These are phyloP conservation scores for Diadegma fenestrale DNA, from an alignment of 2,888 invertebrate genomes.

Conservation along the genomic window DNA sequence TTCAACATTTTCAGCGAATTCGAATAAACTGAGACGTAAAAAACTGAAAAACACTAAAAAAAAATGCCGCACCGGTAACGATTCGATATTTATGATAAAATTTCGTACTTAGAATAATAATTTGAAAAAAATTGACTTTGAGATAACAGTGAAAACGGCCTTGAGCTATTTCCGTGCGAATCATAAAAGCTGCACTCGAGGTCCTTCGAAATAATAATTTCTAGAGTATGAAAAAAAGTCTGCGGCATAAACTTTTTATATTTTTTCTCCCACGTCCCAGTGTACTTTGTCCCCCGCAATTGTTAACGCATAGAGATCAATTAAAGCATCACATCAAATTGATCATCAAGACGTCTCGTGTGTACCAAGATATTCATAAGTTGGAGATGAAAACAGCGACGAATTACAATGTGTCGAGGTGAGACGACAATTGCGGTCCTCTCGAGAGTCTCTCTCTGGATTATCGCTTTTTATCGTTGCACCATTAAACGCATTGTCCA, in stretches of 20 bases:
- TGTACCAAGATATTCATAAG: neutral
- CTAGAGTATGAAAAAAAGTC: neutral
- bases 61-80: neutral
- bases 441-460: slow-evolving; percentile 35
- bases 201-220: too few species aligned
- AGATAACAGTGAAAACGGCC: neutral
- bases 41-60: neutral
- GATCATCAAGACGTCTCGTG: neutral
- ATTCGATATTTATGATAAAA: neutral
- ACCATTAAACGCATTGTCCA: slow-evolving; percentile 46
- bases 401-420: slow-evolving; percentile 46
- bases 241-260: neutral
- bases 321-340: slow-evolving; percentile 2
- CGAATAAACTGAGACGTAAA: neutral
- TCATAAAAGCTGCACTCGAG: neutral
- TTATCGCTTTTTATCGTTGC: slow-evolving; percentile 64
- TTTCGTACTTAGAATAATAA: neutral
- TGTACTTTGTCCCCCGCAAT: neutral
- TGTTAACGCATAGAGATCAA: neutral
- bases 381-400: neutral
- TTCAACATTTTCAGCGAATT: neutral
- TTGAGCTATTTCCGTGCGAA: neutral
- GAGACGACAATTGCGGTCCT: slow-evolving; percentile 57
- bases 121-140: neutral
- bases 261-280: neutral